These are phyloP conservation scores for Papilio demoleus DNA, from an alignment of 2,888 invertebrate species.

Conservation along the genomic window DNA sequence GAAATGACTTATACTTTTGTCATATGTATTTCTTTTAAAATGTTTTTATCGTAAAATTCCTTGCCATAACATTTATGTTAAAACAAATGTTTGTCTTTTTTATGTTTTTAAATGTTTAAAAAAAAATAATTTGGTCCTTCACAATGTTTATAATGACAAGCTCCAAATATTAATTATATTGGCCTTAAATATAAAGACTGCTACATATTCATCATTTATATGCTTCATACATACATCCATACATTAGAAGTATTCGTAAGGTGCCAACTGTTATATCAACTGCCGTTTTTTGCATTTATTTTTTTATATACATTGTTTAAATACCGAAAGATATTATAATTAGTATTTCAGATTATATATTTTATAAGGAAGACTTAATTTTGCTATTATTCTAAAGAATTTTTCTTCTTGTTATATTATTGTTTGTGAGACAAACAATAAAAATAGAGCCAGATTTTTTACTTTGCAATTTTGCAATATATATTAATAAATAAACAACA, in stretches of 20 bases:
- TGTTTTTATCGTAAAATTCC: no score
- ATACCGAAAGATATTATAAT: not conserved
- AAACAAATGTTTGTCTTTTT: no score
- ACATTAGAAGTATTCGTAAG: slow-evolving; percentile 12
- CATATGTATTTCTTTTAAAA: no score
- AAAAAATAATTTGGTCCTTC: not conserved
- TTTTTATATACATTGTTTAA: slow-evolving; percentile 19
- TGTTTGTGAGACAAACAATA: not conserved
- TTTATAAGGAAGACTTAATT: not conserved
- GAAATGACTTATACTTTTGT: slow-evolving; percentile 19
- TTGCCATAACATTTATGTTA: no score
- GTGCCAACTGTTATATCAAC: slow-evolving; percentile 38
- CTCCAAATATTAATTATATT: slow-evolving; percentile 49
- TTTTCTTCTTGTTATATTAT: not conserved
- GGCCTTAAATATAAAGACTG: slow-evolving; percentile 59
- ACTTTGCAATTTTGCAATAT: no score
- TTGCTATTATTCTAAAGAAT: not conserved
- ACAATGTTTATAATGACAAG: slow-evolving; percentile 42
- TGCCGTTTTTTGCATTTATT: slow-evolving; percentile 40
- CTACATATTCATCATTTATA: slow-evolving; percentile 44
- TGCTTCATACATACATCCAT: slow-evolving; percentile 51
- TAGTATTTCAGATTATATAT: not conserved
- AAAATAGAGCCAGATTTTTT: not conserved
- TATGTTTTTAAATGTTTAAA: slow-evolving; percentile 8
- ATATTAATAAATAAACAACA: no score